Conservation (phyloP, 2,888 invertebrate genomes). For the Drosophila barbarae region DNA sequence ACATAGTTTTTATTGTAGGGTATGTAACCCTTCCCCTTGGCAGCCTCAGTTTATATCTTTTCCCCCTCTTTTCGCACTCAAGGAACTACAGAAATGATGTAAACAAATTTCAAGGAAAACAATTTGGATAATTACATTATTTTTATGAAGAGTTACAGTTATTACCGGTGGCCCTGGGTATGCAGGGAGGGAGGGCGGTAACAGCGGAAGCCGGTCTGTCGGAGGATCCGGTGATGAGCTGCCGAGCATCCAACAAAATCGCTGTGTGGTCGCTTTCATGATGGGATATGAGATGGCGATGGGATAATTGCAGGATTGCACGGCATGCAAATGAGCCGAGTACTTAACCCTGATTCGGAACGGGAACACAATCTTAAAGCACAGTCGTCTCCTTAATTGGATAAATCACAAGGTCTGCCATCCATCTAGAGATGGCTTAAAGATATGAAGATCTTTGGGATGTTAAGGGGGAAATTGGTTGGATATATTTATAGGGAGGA, state of each 20-base stretch:
- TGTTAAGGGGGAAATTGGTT: neutral
- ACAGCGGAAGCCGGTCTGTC: neutral
- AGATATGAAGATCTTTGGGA: neutral
- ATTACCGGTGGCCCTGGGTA: slow-evolving; percentile 38
- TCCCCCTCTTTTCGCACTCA: slow-evolving; percentile 46
- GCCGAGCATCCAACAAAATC: slow-evolving; percentile 22
- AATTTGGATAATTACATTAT: slow-evolving; percentile 75
- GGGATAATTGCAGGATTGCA: slow-evolving; percentile 39
- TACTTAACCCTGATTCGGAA: slow-evolving; percentile 35
- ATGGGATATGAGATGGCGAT: slow-evolving; percentile 31
- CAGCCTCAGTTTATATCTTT: neutral
- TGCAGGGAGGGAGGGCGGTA: neutral
- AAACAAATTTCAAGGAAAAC: slow-evolving; percentile 74
- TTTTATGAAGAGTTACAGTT: slow-evolving; percentile 72
- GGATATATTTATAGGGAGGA: no score
- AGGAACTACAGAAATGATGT: slow-evolving; percentile 56
- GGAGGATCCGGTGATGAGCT: slow-evolving; percentile 27
- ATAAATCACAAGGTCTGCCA: neutral
- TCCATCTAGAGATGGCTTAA: neutral
- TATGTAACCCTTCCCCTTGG: neutral
- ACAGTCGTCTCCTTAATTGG: slow-evolving; percentile 20
- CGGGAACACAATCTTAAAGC: slow-evolving; percentile 22
- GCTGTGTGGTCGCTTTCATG: slow-evolving; percentile 58
- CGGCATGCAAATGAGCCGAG: slow-evolving; percentile 40
- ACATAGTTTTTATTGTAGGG: neutral